phyloP scores from a whole-genome alignment of 2,888 invertebrate genomes.

The Girardia tigrina region DNA sequence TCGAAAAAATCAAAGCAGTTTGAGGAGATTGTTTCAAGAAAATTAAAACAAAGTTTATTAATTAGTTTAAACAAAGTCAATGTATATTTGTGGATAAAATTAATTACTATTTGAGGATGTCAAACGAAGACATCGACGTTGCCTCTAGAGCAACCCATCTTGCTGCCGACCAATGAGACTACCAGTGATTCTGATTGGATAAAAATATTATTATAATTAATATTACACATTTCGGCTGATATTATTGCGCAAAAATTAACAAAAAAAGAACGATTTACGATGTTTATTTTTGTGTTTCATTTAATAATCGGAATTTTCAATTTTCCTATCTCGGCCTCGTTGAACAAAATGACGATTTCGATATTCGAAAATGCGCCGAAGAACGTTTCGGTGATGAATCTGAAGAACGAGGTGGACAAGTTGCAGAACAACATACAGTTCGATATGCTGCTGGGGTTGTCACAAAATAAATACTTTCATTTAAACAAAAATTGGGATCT shows the following conservation, averaged over 20 bases:
- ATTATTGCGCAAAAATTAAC: neutral
- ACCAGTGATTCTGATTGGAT: neutral
- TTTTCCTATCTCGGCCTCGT: neutral
- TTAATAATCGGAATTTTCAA: neutral
- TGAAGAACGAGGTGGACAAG: neutral
- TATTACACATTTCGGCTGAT: neutral
- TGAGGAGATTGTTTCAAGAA: too few relatives aligned
- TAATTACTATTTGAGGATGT: too few relatives aligned
- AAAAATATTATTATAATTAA: neutral
- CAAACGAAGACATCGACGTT: too few relatives aligned
- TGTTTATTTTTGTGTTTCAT: neutral
- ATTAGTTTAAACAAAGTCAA: too few relatives aligned
- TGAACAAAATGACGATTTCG: neutral
- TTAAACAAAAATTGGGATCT: neutral
- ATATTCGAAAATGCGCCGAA: neutral
- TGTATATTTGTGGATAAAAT: too few relatives aligned
- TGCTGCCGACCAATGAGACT: neutral
- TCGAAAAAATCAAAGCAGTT: too few relatives aligned
- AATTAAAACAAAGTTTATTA: too few relatives aligned
- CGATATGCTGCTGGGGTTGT: neutral
- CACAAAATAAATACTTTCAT: neutral
- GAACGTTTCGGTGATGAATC: neutral
- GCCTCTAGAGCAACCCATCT: too few relatives aligned
- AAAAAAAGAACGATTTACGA: too few relatives aligned
- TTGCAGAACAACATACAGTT: neutral